Evolutionary conservation across 2,888 invertebrate species (phyloP), one percentile per base, ranked within the genome.

Genomic region (Andrena minutula): DNA sequence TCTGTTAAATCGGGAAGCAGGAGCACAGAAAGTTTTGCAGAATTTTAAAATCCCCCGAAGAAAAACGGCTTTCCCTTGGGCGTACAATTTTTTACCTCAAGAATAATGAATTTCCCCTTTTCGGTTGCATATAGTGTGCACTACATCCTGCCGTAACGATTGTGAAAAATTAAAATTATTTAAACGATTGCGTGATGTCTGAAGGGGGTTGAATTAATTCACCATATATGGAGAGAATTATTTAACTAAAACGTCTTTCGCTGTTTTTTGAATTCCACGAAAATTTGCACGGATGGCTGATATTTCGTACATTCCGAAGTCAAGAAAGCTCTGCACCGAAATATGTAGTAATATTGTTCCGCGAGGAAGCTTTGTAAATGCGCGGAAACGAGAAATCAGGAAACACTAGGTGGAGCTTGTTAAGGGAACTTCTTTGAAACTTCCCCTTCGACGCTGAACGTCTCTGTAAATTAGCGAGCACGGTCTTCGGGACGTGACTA

Each of bases 381-480:
- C 61, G 47, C 63, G 60, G 66, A 74, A 65, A 58, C 70, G 78
- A 81, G 72, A 75, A 73, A 80, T 86, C 77, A 75, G 49, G 79
- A 82, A 82, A 84, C 76, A 79, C 75, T 82, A 65, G 58, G 79
- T 68, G 63, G 32, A 79, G 82, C 76, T 86, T 82, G 86, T 86
- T 86, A 82, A 76, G 68, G 70, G 76, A 86, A 86, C 71, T 86
- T 86, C 75, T 58, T 72, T 68, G 74, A 23, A 86, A 81, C 63
- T 84, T 81, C 30, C 69, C 35, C 41, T 53, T 71, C 68, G 56
- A 60, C 74, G 70, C 32, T 66, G 75, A 84, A 74, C 79, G 79
- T 84, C 76, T 72, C 82, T 77, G 79, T 72, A 72, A 86, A 86
- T 86, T 79, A 84, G 73, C 12, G 71, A 64, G 63, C 75, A 49